Conservation (phyloP, 2,888 invertebrate genomes). For the Trachelus tabidus region DNA sequence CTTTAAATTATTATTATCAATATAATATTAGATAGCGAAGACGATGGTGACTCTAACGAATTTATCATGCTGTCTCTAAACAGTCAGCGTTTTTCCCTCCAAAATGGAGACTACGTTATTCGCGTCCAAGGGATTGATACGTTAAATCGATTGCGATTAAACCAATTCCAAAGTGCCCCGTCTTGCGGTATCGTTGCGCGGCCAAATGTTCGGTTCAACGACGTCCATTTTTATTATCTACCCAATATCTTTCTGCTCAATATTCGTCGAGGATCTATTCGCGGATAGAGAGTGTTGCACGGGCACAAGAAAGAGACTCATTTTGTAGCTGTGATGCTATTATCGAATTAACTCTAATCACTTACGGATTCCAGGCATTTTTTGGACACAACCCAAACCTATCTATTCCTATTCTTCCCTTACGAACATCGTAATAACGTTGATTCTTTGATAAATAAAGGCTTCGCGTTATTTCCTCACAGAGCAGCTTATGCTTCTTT, state of each 20-base stretch:
- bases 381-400: slow-evolving; percentile 11
- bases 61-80: slow-evolving; percentile 7
- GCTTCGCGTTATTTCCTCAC: neutral
- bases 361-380: slow-evolving; percentile 22
- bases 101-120: neutral
- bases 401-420: slow-evolving; percentile 1
- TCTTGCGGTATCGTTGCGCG: neutral
- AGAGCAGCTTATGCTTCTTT: neutral
- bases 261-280: slow-evolving; percentile 35
- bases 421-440: neutral
- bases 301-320: slow-evolving; percentile 34
- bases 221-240: slow-evolving; percentile 25
- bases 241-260: slow-evolving; percentile 48
- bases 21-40: slow-evolving; percentile 17
- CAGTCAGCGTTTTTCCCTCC: neutral
- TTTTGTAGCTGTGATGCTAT: slow-evolving; percentile 48
- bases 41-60: slow-evolving; percentile 18
- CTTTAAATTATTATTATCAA: slow-evolving; percentile 12
- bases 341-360: slow-evolving; percentile 44
- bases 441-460: neutral
- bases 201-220: neutral
- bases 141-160: neutral
- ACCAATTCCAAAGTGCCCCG: neutral
- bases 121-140: neutral
- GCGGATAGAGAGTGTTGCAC: slow-evolving; percentile 2